phyloP scores from a whole-genome alignment of 2,113 vertebrate genomes.

The Tenrec ecaudatus region DNA sequence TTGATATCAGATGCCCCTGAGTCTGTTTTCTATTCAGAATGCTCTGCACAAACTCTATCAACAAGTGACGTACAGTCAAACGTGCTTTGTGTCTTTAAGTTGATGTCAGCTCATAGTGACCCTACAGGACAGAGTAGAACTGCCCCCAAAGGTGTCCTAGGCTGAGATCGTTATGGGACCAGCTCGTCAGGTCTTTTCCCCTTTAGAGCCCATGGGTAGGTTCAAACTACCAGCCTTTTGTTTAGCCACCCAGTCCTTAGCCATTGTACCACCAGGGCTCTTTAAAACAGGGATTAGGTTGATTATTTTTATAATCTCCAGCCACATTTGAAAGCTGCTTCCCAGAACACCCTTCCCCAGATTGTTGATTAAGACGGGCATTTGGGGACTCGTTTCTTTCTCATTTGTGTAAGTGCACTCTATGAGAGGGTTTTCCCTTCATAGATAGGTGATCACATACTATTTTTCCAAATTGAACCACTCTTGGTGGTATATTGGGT shows the following conservation, averaged over 20 bases:
- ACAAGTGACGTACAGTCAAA: too few relatives aligned
- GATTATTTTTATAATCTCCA: conserved; percentile 13
- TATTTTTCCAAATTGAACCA: too few relatives aligned
- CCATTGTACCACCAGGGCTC: not conserved
- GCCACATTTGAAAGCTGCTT: not conserved
- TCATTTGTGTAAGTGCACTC: not conserved
- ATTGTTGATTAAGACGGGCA: not conserved
- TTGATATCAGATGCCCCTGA: not conserved
- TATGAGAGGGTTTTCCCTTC: not conserved
- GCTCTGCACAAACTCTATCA: too few relatives aligned
- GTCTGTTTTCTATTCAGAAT: too few relatives aligned
- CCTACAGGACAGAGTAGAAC: too few relatives aligned
- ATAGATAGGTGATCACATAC: not conserved
- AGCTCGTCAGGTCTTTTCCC: too few relatives aligned
- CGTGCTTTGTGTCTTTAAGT: too few relatives aligned
- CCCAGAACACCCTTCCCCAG: not conserved
- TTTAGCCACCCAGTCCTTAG: not conserved
- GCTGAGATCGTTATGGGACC: too few relatives aligned
- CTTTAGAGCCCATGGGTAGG: not conserved
- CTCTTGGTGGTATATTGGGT: too few relatives aligned
- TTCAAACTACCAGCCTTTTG: not conserved
- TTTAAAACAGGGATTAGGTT: not conserved
- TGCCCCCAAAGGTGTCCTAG: too few relatives aligned
- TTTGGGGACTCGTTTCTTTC: conserved; percentile 1
- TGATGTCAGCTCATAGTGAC: too few relatives aligned